These are phyloP conservation scores for Oncorhynchus keta DNA, from an alignment of 2,113 vertebrate genomes.

Conservation along the genomic window DNA sequence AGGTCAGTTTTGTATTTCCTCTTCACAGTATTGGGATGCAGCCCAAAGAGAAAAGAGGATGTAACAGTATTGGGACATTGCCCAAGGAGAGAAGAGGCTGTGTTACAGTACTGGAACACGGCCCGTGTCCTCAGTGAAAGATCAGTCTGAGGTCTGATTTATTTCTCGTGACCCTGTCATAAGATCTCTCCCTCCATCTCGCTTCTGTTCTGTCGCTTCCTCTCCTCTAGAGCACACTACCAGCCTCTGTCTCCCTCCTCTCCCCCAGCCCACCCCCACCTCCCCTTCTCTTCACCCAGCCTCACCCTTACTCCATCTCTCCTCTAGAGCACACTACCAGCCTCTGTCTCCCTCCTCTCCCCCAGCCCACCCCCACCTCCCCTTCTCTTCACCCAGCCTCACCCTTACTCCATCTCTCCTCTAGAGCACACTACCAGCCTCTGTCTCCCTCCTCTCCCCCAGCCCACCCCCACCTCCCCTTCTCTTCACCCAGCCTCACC, in stretches of 20 bases:
- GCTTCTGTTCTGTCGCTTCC: slow-evolving; percentile 42
- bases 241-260: slow-evolving; percentile 48
- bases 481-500: too few species aligned
- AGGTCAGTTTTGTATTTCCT: too few species aligned
- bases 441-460: slow-evolving; percentile 40
- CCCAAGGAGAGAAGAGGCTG: too few species aligned
- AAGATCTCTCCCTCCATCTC: slow-evolving; percentile 59
- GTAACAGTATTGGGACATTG: too few species aligned
- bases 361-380: slow-evolving; percentile 8
- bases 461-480: too few species aligned
- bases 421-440: slow-evolving; percentile 10
- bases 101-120: neutral
- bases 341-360: neutral
- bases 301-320: slow-evolving; percentile 34
- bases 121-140: slow-evolving; percentile 29
- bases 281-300: slow-evolving; percentile 14
- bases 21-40: too few species aligned
- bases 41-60: too few species aligned
- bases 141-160: slow-evolving; percentile 68
- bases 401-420: too few species aligned
- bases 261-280: neutral
- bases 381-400: too few species aligned
- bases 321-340: neutral
- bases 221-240: slow-evolving; percentile 59
- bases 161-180: slow-evolving; percentile 75